These are phyloP conservation scores for Adrianichthys oophorus DNA, from an alignment of 2,797 vertebrate species.

Conservation along the genomic window DNA sequence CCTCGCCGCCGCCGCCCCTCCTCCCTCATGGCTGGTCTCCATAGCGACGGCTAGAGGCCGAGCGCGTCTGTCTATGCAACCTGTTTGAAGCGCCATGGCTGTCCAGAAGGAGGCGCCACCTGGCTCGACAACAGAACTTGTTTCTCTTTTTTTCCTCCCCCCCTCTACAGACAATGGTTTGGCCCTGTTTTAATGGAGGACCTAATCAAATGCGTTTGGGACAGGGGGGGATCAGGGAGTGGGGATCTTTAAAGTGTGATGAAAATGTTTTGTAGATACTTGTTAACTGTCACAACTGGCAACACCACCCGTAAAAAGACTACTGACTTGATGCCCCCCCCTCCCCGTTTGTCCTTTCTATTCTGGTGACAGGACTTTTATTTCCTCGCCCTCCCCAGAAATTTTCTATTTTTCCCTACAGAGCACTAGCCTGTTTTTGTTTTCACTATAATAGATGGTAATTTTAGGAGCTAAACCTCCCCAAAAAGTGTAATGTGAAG, in stretches of 20 bases:
- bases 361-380: slow-evolving; percentile 83
- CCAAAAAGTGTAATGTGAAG: slow-evolving; percentile 88
- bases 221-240: slow-evolving; percentile 47
- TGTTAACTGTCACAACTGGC: slow-evolving; percentile 92
- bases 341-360: slow-evolving; percentile 35
- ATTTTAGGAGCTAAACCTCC: slow-evolving; percentile 84
- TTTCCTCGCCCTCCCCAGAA: slow-evolving; percentile 65
- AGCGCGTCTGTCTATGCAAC: slow-evolving; percentile 96
- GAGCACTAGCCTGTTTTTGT: slow-evolving; percentile 90
- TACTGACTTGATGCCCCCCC: slow-evolving; percentile 92
- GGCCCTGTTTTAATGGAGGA: slow-evolving; percentile 85
- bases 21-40: slow-evolving; percentile 90
- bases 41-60: slow-evolving; percentile 91
- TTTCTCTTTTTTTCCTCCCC: slow-evolving; percentile 49
- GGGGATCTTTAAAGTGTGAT: slow-evolving; percentile 68
- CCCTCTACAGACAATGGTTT: slow-evolving; percentile 74
- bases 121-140: slow-evolving; percentile 81
- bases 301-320: slow-evolving; percentile 88
- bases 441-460: slow-evolving; percentile 92
- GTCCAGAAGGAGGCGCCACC: slow-evolving; percentile 82
- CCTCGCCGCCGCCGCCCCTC: slow-evolving; percentile 72
- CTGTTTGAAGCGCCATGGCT: slow-evolving; percentile 86
- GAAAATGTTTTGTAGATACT: slow-evolving; percentile 94
- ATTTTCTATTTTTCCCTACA: slow-evolving; percentile 60
- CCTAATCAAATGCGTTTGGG: slow-evolving; percentile 67